A percentile compares a stretch with the other conserved stretches of the same genome.
Evolutionary conservation across 2,797 vertebrate genomes (phyloP).

Genomic region (Crax fasciolata): DNA sequence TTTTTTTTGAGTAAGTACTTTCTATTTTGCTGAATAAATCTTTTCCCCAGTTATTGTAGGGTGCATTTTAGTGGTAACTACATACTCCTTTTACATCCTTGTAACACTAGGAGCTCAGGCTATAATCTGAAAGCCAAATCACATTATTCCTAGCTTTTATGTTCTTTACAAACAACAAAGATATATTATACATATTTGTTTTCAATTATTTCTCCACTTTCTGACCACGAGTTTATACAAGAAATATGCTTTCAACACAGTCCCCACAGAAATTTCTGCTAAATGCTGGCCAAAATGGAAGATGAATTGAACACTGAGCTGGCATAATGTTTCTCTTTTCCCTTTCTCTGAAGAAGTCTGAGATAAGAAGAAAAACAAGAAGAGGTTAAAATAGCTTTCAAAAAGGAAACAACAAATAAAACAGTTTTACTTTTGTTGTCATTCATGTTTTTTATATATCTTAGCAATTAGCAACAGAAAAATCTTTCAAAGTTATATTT

Average conservation of each 20-base stretch:
- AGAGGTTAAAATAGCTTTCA: fast-evolving
- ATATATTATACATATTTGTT: not conserved
- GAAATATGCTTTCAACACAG: not conserved
- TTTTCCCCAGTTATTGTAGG: not conserved
- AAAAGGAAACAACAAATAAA: not conserved
- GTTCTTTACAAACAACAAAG: not conserved
- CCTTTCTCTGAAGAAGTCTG: not conserved
- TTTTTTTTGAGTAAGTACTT: not conserved
- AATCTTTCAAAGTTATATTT: not conserved
- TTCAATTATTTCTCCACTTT: not conserved
- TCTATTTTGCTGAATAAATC: not conserved
- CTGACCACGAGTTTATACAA: not conserved
- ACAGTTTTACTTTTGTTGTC: not conserved
- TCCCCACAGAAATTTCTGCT: not conserved
- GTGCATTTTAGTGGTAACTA: not conserved
- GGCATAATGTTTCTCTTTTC: not conserved
- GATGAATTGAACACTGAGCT: not conserved
- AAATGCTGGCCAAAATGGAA: not conserved
- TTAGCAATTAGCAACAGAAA: not conserved
- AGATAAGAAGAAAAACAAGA: not conserved
- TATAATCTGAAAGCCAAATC: not conserved
- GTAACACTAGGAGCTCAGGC: not conserved
- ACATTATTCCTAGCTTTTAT: not conserved
- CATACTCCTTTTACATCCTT: not conserved
- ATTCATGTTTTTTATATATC: not conserved